Evolutionary conservation across 2,888 invertebrate genomes (phyloP), one percentile per base, ranked within the genome.

Genomic region (Dolomedes plantarius): DNA sequence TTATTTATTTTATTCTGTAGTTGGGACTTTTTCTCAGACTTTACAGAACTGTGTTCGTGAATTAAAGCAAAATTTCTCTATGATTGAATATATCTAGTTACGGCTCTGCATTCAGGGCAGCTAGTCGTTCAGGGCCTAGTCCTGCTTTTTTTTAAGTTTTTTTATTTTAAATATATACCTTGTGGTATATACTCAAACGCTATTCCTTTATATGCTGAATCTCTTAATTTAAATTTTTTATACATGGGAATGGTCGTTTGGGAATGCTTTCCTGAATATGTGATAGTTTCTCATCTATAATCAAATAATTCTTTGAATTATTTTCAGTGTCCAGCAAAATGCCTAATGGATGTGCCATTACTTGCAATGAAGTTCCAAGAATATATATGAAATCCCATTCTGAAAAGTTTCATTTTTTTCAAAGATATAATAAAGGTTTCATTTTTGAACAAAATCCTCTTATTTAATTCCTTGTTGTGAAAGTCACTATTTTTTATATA

Each of bases 101-200:
- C 77, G 83, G 83, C 73, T 74, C 68, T 79, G 78, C 79, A 75
- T 79, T 69, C 73, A 75, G 71, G 75, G 86, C 86, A 86, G 86
- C 86, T 86, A 86, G 86, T 86, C 86, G 75, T 72, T 65, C 65
- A 72, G 80, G 86, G 86, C 86, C 86, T 86, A 86, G 86, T 86
- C 86, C 65, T 77, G 85, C 74, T 86, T 79, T 41, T 41, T 36
- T 29, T 65, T 65, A 67, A 11, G 68, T 67, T 64, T 65, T n/a
- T 27, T 13, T 76, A 81, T 83, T 46, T 77, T 77, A 72, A 19
- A n/a, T 1, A 46, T 9, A 74, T 46, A 76, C 64, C 78, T 36
- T 68, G 62, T 62, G 78, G 67, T 67, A 62, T 78, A 31, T 69
- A 86, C 85, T 86, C 85, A 74, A 86, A 79, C 56, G 62, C 74